Evolutionary conservation across 2,113 vertebrate species (phyloP), one percentile per base, ranked within the genome.

Genomic region (western clawed frog (Xenopus tropicalis)): DNA sequence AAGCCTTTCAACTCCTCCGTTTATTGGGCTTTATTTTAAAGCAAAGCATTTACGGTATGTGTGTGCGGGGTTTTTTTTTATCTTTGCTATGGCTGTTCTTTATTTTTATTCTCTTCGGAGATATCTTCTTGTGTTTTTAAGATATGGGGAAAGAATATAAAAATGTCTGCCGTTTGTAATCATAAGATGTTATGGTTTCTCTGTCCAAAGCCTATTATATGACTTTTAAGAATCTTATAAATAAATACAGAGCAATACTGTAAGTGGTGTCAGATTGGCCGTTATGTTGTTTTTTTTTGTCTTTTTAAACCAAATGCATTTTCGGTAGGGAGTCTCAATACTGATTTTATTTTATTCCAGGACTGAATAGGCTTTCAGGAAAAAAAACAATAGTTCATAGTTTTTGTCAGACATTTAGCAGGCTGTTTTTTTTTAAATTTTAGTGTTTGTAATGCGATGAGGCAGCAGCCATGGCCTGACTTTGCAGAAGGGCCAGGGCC

Each of bases 1-100:
- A 65, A 66, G 63, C 72, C 54, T 66, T 67, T 43, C 72, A 51
- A 66, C 56, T 61, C 43, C 52, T 59, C 59, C 62, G 67, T 74
- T 74, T 74, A 67, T 74, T 29, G 46, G 44, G 17, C 25, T 66
- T 74, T 66, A 74, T 66, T 74, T 66, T 66, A 67, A 67, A 74
- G 54, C 72, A 48, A 54, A 61, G 25, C 23, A 61, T 59, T 74
- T 72, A 51, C 52, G 25, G 71, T 56, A 17, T 37, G 6, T 42
- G 51, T 37, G 29, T 37, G 29, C 1, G 29, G 29, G 29, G 29
- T 59, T 48, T 64, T 61, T 57, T 56, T 48, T 48, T 48, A 48
- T 48, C 46, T 48, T 43, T 74, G 42, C 21, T 20, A 37, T 21
- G 17, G 71, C 17, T 14, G 52, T 73, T 59, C 71, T 73, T 73